phyloP scores from a whole-genome alignment of 2,888 invertebrate species.

The Tupiocoris notatus region DNA sequence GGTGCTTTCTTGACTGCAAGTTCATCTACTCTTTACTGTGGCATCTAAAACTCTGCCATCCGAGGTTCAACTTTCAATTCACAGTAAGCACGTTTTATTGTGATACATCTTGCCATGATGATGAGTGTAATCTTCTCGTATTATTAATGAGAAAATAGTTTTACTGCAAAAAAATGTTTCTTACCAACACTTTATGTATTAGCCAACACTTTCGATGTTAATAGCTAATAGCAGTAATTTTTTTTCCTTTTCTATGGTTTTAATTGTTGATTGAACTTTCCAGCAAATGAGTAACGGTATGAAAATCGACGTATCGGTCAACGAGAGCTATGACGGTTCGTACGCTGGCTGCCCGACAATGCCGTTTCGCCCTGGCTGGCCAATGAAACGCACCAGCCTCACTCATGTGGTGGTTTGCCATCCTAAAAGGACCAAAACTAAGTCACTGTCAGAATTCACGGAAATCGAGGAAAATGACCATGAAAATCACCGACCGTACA shows the following conservation, averaged over 20 bases:
- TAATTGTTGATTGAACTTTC: no score
- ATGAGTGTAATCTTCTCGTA: no score
- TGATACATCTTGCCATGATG: no score
- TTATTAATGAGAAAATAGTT: no score
- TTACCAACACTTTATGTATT: no score
- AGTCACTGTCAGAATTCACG: constrained; percentile 81
- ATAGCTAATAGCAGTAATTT: no score
- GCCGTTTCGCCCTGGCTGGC: constrained; percentile 68
- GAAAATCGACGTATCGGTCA: constrained; percentile 90
- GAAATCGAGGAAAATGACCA: constrained; percentile 82
- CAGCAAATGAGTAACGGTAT: constrained; percentile 75
- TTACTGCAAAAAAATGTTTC: no score
- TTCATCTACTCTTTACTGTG: constrained; percentile 85
- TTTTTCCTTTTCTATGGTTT: no score
- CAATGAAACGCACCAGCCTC: constrained; percentile 71
- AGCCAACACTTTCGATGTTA: no score
- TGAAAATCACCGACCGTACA: constrained; percentile 82
- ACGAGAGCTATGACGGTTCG: constrained; percentile 92
- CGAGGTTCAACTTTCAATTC: constrained; percentile 89
- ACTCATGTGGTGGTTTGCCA: constrained; percentile 77
- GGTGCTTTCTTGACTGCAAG: constrained; percentile 90
- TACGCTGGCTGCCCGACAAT: constrained; percentile 86
- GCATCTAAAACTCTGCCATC: constrained; percentile 90
- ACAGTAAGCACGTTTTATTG: no score
- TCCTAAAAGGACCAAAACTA: constrained; percentile 64